These are phyloP conservation scores for Oscheius sp. DNA, from an alignment of 2,888 invertebrate species.

Conservation along the genomic window DNA sequence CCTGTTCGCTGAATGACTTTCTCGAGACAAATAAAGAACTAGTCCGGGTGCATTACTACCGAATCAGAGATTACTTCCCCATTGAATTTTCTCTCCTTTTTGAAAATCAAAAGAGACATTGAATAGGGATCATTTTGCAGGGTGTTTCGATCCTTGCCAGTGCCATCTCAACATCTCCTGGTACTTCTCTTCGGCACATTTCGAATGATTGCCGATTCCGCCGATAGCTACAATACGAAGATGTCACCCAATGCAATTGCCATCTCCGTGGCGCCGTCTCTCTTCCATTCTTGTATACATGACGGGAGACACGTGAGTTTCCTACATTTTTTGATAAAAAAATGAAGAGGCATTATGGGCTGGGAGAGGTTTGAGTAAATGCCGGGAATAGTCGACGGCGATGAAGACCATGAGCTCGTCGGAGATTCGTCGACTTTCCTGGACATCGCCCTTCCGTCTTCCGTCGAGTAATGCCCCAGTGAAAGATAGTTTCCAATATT, in stretches of 20 bases:
- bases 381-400: too few species aligned
- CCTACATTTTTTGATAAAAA: too few species aligned
- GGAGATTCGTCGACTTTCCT: too few species aligned
- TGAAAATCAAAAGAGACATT: background rate
- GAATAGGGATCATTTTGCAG: constrained; percentile 76
- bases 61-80: constrained; percentile 16
- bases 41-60: constrained; percentile 5
- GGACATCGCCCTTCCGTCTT: background rate
- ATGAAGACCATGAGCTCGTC: too few species aligned
- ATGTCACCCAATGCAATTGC: constrained; percentile 95
- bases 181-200: constrained; percentile 97
- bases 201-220: constrained; percentile 91
- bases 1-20: background rate
- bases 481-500: background rate
- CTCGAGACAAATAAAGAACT: constrained; percentile 6
- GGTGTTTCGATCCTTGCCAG: constrained; percentile 85
- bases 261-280: constrained; percentile 93
- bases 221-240: constrained; percentile 88
- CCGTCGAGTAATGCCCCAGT: background rate
- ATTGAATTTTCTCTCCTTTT: background rate
- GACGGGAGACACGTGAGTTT: constrained; percentile 81
- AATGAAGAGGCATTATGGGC: too few species aligned
- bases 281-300: constrained; percentile 94
- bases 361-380: too few species aligned
- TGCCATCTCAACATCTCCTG: constrained; percentile 90